A percentile compares a stretch with the other conserved stretches of the same genome.
Evolutionary conservation across 2,888 invertebrate species (phyloP).

Genomic region (Nomada fucata): DNA sequence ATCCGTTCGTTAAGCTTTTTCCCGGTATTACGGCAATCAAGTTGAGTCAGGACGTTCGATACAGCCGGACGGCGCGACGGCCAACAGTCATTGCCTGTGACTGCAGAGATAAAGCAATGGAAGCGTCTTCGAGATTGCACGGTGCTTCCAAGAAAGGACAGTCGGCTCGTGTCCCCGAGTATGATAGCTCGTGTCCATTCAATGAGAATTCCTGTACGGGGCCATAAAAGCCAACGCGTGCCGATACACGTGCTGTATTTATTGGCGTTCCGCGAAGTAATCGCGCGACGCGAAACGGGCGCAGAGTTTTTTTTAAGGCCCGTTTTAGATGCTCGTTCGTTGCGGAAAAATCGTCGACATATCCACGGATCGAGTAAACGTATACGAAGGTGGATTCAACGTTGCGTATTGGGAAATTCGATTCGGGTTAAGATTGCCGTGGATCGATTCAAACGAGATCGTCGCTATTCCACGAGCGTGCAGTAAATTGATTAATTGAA

Average conservation of each 20-base stretch:
- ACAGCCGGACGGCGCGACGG: slow-evolving; percentile 59
- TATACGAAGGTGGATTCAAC: background rate
- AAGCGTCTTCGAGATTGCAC: slow-evolving; percentile 65
- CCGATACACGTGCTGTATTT: slow-evolving; percentile 36
- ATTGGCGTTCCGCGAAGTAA: slow-evolving; percentile 29
- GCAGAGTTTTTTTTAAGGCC: background rate
- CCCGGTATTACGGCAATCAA: slow-evolving; percentile 70
- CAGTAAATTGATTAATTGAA: too few relatives aligned
- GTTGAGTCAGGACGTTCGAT: slow-evolving; percentile 67
- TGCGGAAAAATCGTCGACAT: background rate
- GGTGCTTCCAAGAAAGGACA: slow-evolving; percentile 61
- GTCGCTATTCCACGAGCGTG: background rate
- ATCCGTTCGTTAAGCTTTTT: slow-evolving; percentile 72
- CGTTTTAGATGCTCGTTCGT: too few relatives aligned
- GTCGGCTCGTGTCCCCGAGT: slow-evolving; percentile 18
- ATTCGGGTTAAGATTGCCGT: background rate
- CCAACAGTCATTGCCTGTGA: slow-evolving; percentile 52
- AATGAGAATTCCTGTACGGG: slow-evolving; percentile 40
- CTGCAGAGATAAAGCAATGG: slow-evolving; percentile 61
- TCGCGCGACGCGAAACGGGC: background rate
- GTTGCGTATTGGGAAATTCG: background rate
- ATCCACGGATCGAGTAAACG: background rate
- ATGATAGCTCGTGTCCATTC: slow-evolving; percentile 46
- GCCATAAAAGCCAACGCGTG: slow-evolving; percentile 58
- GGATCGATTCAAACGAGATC: background rate